A percentile compares a stretch with the other conserved stretches of the same genome.
phyloP scores from a whole-genome alignment of 2,888 invertebrate species.

The Oxytorus armatus region DNA sequence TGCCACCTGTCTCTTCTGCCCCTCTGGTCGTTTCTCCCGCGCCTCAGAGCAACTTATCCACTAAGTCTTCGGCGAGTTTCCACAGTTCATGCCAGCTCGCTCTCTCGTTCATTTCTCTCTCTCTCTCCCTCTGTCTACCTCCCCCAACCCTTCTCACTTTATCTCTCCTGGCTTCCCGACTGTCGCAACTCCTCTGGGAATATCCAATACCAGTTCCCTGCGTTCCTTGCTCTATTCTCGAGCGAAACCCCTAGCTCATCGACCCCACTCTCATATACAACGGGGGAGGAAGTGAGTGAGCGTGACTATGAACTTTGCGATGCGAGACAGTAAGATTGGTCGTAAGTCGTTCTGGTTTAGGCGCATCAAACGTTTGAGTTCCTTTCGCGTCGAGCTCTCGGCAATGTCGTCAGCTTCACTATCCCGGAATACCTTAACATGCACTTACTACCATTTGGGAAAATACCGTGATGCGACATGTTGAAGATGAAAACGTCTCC shows the following conservation, averaged over 20 bases:
- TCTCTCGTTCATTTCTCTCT: not conserved
- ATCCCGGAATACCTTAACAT: not conserved
- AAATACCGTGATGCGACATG: no score
- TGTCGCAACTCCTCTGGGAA: conserved; percentile 49
- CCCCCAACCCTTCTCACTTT: conserved; percentile 56
- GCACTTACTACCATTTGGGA: not conserved
- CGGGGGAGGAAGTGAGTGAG: conserved; percentile 36
- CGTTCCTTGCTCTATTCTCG: not conserved
- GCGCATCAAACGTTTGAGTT: conserved; percentile 56
- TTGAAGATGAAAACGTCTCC: no score
- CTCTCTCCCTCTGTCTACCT: conserved; percentile 55
- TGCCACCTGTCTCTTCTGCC: conserved; percentile 76
- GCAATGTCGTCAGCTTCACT: conserved; percentile 11
- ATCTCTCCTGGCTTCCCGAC: conserved; percentile 61
- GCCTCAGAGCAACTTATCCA: conserved; percentile 61
- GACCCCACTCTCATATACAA: conserved; percentile 25
- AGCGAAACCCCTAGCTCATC: conserved; percentile 24
- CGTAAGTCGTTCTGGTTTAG: conserved; percentile 36
- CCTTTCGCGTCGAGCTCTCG: conserved; percentile 17
- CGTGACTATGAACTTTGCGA: conserved; percentile 26
- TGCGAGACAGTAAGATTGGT: conserved; percentile 36
- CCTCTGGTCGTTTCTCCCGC: conserved; percentile 27
- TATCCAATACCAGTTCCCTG: conserved; percentile 36
- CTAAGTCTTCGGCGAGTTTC: conserved; percentile 63
- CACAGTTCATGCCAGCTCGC: conserved; percentile 34